Conservation (phyloP, 2,113 vertebrate genomes). For the Corydoras maculifer region DNA sequence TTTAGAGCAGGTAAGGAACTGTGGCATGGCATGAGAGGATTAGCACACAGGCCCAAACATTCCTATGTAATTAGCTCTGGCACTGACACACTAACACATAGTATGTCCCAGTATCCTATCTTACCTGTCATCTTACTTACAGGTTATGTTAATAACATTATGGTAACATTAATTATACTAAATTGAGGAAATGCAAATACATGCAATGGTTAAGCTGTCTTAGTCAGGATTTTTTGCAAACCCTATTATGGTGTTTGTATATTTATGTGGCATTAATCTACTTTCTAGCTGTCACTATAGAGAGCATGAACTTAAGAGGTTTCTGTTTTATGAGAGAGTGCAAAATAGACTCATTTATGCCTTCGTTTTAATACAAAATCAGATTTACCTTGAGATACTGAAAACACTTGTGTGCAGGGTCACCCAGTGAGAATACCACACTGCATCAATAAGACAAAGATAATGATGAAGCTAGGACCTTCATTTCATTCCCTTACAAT, state of each 20-base stretch:
- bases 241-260: too few species aligned
- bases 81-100: constrained; percentile 42
- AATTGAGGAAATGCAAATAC: neutral
- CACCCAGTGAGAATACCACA: constrained; percentile 4
- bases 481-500: constrained; percentile 23
- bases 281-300: constrained; percentile 19
- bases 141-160: constrained; percentile 2
- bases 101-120: constrained; percentile 13
- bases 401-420: constrained; percentile 22
- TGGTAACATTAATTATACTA: neutral
- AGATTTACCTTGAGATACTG: constrained; percentile 32
- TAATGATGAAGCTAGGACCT: constrained; percentile 23
- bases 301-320: constrained; percentile 10
- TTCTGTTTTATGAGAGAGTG: constrained; percentile 24
- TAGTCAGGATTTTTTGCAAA: too few species aligned
- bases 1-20: constrained; percentile 53
- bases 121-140: neutral
- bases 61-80: constrained; percentile 65
- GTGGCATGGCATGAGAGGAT: constrained; percentile 62
- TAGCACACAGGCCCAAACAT: constrained; percentile 60
- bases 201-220: neutral
- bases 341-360: constrained; percentile 21
- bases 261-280: too few species aligned
- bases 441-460: constrained; percentile 20
- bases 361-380: constrained; percentile 20